Evolutionary conservation across 2,113 vertebrate genomes (phyloP).

Genomic region (Cinclus cinclus): DNA sequence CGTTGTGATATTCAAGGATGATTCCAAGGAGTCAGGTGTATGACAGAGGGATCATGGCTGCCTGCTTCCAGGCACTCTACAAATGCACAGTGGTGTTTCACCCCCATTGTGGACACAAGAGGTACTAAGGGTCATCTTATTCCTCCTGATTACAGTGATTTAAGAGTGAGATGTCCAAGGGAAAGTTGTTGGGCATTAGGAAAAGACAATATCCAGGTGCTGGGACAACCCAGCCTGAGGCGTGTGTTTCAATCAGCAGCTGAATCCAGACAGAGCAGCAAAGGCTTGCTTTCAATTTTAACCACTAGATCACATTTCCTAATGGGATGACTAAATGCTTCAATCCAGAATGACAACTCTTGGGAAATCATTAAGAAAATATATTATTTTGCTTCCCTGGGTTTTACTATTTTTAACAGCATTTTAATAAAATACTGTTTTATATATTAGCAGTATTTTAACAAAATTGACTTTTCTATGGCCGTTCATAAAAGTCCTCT

Average conservation of each 20-base stretch:
- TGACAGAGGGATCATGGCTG: accelerated
- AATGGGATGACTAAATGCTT: not conserved
- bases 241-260: not conserved
- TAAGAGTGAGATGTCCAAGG: not conserved
- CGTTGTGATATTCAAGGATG: not conserved
- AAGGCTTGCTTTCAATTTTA: not conserved
- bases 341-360: not conserved
- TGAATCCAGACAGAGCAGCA: not conserved
- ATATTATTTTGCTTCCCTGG: not conserved
- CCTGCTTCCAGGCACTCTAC: not conserved
- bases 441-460: too few species aligned
- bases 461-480: not conserved
- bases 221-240: not conserved
- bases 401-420: not conserved
- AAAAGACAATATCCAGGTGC: not conserved
- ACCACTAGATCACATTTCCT: not conserved
- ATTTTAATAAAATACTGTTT: too few species aligned
- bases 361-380: not conserved
- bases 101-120: not conserved
- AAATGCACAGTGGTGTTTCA: not conserved
- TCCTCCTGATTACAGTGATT: not conserved
- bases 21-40: not conserved
- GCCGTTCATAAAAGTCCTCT: not conserved
- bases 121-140: not conserved
- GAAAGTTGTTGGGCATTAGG: not conserved